Evolutionary conservation across 2,888 invertebrate genomes (phyloP).

Genomic region (Tachina lurida): DNA sequence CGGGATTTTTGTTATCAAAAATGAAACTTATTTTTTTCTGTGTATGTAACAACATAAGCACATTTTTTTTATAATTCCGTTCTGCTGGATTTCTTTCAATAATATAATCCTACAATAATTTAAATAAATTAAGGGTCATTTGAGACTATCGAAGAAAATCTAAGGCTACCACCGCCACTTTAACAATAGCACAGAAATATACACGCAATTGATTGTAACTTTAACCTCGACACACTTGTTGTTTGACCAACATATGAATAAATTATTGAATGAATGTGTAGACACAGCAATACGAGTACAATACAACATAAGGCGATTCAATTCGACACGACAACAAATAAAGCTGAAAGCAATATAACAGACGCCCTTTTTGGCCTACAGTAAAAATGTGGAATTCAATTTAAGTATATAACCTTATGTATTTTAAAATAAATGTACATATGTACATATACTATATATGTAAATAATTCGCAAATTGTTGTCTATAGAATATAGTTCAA

Average conservation of each 20-base stretch:
- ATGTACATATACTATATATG: background rate
- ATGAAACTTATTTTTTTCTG: too few species aligned
- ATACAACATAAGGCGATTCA: conserved; percentile 1
- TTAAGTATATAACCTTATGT: conserved; percentile 45
- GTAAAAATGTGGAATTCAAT: background rate
- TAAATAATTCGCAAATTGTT: background rate
- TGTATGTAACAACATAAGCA: too few species aligned
- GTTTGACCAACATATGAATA: conserved; percentile 37
- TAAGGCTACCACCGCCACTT: conserved; percentile 15
- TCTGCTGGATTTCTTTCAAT: conserved; percentile 3
- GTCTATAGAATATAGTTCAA: background rate
- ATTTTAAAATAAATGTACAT: background rate
- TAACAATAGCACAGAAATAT: conserved; percentile 29
- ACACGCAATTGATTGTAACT: background rate
- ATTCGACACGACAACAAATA: conserved; percentile 2
- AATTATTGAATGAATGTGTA: conserved; percentile 10
- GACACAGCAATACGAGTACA: conserved; percentile 2
- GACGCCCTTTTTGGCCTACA: conserved; percentile 28
- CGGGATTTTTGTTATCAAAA: too few species aligned
- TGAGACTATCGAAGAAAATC: conserved; percentile 34
- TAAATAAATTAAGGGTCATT: conserved; percentile 63
- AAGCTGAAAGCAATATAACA: conserved; percentile 20
- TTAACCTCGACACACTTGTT: conserved; percentile 40
- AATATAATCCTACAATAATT: conserved; percentile 51
- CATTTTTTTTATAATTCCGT: background rate